These are phyloP conservation scores for Hyperoodon ampullatus DNA, from an alignment of 2,113 vertebrate species.

Conservation along the genomic window DNA sequence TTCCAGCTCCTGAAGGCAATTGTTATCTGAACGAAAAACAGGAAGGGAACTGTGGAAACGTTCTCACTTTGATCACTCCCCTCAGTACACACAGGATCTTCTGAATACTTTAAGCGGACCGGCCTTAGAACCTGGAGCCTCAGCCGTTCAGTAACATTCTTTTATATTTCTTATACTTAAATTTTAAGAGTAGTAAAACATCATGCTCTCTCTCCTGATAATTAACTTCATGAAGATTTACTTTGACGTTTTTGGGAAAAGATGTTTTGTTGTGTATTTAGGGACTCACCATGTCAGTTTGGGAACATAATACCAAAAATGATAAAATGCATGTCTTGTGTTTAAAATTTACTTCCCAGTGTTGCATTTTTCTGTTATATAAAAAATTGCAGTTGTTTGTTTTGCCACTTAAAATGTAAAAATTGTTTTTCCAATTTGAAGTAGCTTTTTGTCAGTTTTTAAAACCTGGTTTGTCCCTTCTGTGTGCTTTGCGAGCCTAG, in stretches of 20 bases:
- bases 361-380: neutral
- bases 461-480: neutral
- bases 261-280: slow-evolving; percentile 3
- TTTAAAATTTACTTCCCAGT: neutral
- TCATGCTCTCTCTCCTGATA: neutral
- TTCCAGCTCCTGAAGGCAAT: slow-evolving; percentile 25
- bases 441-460: neutral
- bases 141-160: neutral
- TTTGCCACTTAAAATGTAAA: neutral
- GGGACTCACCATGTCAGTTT: neutral
- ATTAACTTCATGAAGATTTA: neutral
- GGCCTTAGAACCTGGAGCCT: neutral
- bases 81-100: neutral
- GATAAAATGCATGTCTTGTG: neutral
- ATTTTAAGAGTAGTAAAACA: neutral
- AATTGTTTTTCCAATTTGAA: neutral
- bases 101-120: neutral
- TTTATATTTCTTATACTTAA: neutral
- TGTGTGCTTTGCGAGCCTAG: neutral
- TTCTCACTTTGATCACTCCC: neutral
- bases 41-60: neutral
- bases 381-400: neutral
- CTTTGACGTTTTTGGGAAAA: neutral
- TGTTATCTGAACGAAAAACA: neutral
- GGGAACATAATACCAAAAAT: neutral